Base-by-base conservation (phyloP, 1,140 invertebrate species). In the Xylocopa sonorina region DNA sequence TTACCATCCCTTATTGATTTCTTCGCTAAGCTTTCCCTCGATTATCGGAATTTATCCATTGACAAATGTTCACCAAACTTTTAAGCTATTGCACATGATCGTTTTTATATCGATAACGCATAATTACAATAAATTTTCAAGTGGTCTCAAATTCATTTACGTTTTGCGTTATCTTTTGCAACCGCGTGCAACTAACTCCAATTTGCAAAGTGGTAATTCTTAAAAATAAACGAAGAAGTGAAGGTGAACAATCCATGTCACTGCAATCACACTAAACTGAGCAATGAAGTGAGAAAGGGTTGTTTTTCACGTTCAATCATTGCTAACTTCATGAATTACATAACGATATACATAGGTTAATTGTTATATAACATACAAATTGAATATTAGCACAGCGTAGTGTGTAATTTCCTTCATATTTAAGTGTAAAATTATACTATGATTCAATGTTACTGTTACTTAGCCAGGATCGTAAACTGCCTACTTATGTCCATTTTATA, bases 401-500 rank as follows among this genome's bases (percentile, higher is more conserved):
- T 18, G 51, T 10, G n/a, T 46, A 14, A 24, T 57, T 29, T 41
- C 16, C 50, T 60, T 24, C 9, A 14, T 1, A 6, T 71, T 32
- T 4, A 0, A 7, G 32, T 50, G 27, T 53, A 46, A 46, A 10
- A 24, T 53, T 12, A 43, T 12, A 73, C 4, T 38, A 68, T 68
- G 68, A 46, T 48, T 43, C 55, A 41, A 82, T 84, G 75, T 68
- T 68, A 38, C n/a, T 51, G 14, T n/a, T 76, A 27, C 34, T 76
- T 7, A 21, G 5, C 0, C 21, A 51, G 38, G 57, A 84, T 18
- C 6, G 18, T 7, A 64, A 46, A 24, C 63, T 88, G 57, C 85
- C 86, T 4, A 41, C 48, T 48, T 46, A 77, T 7, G 50, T 50
- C 27, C 83, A 87, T 5, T 88, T 87, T 48, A 29, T 78, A 18